A percentile compares a stretch with the other conserved stretches of the same genome.
Evolutionary conservation across 2,888 invertebrate genomes (phyloP).

Genomic region (Ophraella communa): DNA sequence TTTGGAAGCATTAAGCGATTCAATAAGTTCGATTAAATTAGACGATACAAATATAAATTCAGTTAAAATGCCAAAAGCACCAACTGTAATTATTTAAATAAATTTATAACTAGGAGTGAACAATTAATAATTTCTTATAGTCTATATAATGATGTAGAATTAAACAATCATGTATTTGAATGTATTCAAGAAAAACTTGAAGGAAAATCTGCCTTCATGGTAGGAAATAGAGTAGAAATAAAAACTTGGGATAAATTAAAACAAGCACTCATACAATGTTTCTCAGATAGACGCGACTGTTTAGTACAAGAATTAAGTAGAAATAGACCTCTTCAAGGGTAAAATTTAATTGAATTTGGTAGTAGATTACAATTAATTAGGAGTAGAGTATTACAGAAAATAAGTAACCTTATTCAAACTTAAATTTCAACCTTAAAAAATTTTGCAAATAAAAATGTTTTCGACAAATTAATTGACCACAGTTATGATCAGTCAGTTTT

Average conservation of each 20-base stretch:
- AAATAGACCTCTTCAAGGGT: slow-evolving; percentile 4
- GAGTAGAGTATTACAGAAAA: too few species aligned
- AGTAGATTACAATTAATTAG: slow-evolving; percentile 18
- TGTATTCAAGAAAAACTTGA: slow-evolving; percentile 25
- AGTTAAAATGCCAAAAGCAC: too few species aligned
- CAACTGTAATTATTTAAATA: slow-evolving; percentile 6
- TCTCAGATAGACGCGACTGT: slow-evolving; percentile 13
- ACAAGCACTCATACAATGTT: not conserved
- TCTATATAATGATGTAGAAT: not conserved
- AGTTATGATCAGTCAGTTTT: too few species aligned
- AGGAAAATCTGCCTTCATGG: slow-evolving; percentile 18
- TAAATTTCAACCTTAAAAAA: too few species aligned
- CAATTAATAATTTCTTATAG: not conserved
- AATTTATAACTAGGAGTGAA: slow-evolving; percentile 5
- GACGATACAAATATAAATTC: too few species aligned
- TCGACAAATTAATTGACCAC: too few species aligned
- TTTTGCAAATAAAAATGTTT: too few species aligned
- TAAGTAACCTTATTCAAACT: too few species aligned
- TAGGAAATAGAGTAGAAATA: slow-evolving; percentile 17
- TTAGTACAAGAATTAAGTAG: slow-evolving; percentile 17
- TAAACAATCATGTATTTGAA: slow-evolving; percentile 19
- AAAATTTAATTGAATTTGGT: slow-evolving; percentile 9
- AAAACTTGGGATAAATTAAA: slow-evolving; percentile 5
- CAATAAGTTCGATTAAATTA: too few species aligned
- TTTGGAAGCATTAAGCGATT: too few species aligned